Evolutionary conservation across 2,888 invertebrate genomes (phyloP), one percentile per base, ranked within the genome.

Genomic region (Spilarctia lutea): DNA sequence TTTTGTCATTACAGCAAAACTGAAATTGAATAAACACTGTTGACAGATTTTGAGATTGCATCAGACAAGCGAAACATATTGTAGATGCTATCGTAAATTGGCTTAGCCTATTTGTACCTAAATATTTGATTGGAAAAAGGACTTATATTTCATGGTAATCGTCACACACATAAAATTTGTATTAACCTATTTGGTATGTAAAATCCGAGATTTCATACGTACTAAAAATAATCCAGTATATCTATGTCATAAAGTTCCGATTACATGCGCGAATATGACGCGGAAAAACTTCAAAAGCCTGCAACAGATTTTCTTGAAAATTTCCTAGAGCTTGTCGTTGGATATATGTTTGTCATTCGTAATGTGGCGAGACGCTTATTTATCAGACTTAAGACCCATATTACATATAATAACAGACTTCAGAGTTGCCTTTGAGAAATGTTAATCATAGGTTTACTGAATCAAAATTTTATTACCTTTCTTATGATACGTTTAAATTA

Each of bases 1-100:
- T 74, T 76, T 71, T 67, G 68, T 75, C 77, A 80, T 81, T 83
- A 83, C 18, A 63, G 18, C 30, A 77, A 71, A 56, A 18, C 39
- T 66, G 42, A 52, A 68, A 56, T 73, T 73, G 45, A 69, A 65
- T 73, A 69, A 52, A 68, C 65, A n/a, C 35, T 65, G 48, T 72
- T 74, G 72, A 74, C 70, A 80, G 65, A 71, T 66, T 76, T 75
- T 66, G 66, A 35, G 65, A 73, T 70, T n/a, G 11, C 3, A 13
- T 35, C 7, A 39, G 24, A 69, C 8, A 7, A 30, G 18, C 2
- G 60, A 63, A 63, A 30, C 7, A 63, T 30, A 27, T 60, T 60
- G 63, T 8, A 33, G 27, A 30, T 48, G 24, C 20, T 33, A 33
- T 48, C 4, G 39, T n/a, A 42, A 16, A 8, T 16, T 18, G 24